These are phyloP conservation scores for Elachura formosa DNA, from an alignment of 2,113 vertebrate genomes.

Conservation along the genomic window DNA sequence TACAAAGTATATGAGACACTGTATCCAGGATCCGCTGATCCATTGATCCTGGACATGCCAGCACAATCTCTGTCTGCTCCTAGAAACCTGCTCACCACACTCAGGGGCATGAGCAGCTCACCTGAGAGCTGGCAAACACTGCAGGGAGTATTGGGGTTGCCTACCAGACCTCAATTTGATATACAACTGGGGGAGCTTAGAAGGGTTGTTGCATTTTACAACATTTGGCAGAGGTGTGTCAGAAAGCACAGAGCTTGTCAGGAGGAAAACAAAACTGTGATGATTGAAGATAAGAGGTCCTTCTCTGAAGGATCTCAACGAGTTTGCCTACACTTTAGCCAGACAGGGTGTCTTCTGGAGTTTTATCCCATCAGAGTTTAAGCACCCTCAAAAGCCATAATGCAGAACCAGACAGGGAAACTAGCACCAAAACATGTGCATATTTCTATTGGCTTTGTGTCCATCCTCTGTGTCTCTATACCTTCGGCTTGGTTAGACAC, in stretches of 20 bases:
- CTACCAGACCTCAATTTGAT: neutral
- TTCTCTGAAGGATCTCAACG: neutral
- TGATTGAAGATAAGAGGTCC: neutral
- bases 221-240: neutral
- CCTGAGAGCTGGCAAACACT: neutral
- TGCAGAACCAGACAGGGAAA: neutral
- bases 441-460: neutral
- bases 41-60: neutral
- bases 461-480: neutral
- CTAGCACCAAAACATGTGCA: neutral
- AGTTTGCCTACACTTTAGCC: neutral
- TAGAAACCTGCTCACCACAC: neutral
- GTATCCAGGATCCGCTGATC: no score
- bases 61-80: neutral
- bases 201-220: neutral
- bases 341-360: neutral
- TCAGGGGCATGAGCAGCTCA: neutral
- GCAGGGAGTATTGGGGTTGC: neutral
- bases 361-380: neutral
- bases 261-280: neutral
- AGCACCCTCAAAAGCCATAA: neutral
- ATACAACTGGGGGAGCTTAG: neutral
- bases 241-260: neutral
- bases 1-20: neutral
- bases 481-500: neutral